Base-by-base conservation (phyloP, 2,113 vertebrate genomes). In the Camelus dromedarius region DNA sequence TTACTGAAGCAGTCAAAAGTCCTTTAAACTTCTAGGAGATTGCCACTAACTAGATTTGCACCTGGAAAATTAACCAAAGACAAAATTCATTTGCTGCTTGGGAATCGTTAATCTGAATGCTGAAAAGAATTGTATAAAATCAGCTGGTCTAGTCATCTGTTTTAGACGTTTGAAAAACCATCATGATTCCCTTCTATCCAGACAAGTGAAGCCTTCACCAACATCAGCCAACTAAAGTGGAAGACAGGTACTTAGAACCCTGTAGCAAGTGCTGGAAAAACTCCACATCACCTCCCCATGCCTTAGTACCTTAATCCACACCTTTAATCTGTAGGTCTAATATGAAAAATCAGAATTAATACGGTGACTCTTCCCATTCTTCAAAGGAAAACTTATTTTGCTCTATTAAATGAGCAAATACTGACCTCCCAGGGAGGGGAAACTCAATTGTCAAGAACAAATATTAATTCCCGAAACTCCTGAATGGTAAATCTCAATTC, bases 361-460 rank as follows among this genome's bases (percentile, higher is more conserved):
- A 18, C 52, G 30, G 60, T 22, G 19, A 83, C 46, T 72, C 14
- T 13, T 42, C 28, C 0, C 81, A 76, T 72, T 9, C 30, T 18
- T 38, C 15, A 38, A 93, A 93, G 83, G 69, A 95, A 84, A 96
- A 82, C 77, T 50, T 67, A 58, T 48, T 76, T 30, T 89, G 42
- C 77, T 42, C 28, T 89, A 64, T 52, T 89, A 81, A 67, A 89
- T 62, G 48, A 70, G 85, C 64, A 96, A 96, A 93, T 38, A 75
- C 0, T 84, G 42, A 84, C 90, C 90, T 85, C 80, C n/a, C 15
- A 85, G 46, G 2, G 90, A 98, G 93, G 81, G 15, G 1, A 30
- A 95, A 89, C 46, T 92, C 24, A 96, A 77, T 22, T 60, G 76
- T 83, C 42, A 66, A 22, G 95, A 90, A 80, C 35, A 87, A 93